Percentiles rank a stretch among this genome's conserved stretches.
Conservation (phyloP, 2,888 invertebrate genomes). For the Coelopa pilipes region DNA sequence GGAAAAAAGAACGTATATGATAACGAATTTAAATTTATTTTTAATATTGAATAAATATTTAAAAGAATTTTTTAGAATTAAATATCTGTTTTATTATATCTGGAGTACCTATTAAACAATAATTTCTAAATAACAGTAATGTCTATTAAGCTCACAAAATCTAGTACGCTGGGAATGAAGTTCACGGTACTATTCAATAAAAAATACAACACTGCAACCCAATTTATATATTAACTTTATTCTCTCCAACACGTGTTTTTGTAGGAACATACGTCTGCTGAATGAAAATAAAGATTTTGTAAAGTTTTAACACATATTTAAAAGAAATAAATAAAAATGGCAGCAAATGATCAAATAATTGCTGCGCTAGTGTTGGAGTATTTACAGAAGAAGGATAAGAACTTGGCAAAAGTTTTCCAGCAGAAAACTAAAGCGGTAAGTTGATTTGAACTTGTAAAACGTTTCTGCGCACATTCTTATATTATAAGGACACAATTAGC, state of each 20-base stretch:
- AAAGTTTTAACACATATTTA: no score
- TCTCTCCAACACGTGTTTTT: no score
- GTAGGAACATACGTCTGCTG: not conserved
- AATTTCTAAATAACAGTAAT: not conserved
- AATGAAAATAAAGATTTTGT: not conserved
- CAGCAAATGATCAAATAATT: slow-evolving; percentile 66
- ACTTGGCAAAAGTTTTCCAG: slow-evolving; percentile 76
- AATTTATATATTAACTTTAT: no score
- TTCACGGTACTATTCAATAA: no score
- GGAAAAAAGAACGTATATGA: no score
- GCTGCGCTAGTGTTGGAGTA: slow-evolving; percentile 75
- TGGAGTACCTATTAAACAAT: no score
- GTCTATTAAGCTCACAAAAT: not conserved
- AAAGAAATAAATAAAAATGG: slow-evolving; percentile 61
- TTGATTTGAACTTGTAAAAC: slow-evolving; percentile 46
- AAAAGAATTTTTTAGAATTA: no score
- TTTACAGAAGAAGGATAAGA: slow-evolving; percentile 72
- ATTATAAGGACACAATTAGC: not conserved
- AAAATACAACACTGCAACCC: no score
- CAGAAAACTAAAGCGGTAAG: slow-evolving; percentile 82
- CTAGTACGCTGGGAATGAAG: no score
- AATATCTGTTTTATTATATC: no score
- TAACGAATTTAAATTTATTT: no score
- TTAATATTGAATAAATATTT: no score
- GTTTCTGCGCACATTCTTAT: not conserved